A percentile compares a stretch with the other conserved stretches of the same genome.
Evolutionary conservation across 1,140 invertebrate species (phyloP).

Genomic region (Elysia chlorotica): DNA sequence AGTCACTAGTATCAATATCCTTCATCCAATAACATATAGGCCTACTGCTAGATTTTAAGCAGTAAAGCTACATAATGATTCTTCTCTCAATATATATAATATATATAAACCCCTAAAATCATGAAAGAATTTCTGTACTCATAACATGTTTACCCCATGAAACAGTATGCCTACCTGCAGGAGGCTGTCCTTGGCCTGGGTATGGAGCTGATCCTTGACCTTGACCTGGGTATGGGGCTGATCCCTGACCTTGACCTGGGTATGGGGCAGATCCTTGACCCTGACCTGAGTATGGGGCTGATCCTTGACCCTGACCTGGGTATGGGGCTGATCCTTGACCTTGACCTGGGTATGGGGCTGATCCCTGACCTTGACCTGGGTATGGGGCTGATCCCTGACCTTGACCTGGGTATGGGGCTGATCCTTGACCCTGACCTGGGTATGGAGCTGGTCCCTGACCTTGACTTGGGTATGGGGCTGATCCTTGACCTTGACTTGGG

Average conservation of each 20-base stretch:
- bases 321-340: background rate
- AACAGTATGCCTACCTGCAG: background rate
- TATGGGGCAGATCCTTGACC: background rate
- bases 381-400: background rate
- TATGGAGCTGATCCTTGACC: slow-evolving; percentile 1
- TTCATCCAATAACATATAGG: too few relatives aligned
- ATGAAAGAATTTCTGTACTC: too few relatives aligned
- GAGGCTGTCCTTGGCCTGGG: background rate
- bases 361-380: background rate
- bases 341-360: background rate
- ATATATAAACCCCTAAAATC: too few relatives aligned
- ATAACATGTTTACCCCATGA: background rate
- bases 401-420: slow-evolving; percentile 7
- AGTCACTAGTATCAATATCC: too few relatives aligned
- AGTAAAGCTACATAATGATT: background rate
- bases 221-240: background rate
- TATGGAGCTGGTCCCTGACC: background rate
- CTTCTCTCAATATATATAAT: background rate
- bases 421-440: background rate
- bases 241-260: slow-evolving; percentile 6
- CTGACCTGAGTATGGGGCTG: background rate
- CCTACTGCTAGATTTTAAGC: background rate
- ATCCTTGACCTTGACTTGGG: background rate
- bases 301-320: background rate
- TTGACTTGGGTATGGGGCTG: background rate